Percentiles rank a stretch among this genome's conserved stretches.
phyloP scores from a whole-genome alignment of 2,888 invertebrate species.

The Phasia obesa region DNA sequence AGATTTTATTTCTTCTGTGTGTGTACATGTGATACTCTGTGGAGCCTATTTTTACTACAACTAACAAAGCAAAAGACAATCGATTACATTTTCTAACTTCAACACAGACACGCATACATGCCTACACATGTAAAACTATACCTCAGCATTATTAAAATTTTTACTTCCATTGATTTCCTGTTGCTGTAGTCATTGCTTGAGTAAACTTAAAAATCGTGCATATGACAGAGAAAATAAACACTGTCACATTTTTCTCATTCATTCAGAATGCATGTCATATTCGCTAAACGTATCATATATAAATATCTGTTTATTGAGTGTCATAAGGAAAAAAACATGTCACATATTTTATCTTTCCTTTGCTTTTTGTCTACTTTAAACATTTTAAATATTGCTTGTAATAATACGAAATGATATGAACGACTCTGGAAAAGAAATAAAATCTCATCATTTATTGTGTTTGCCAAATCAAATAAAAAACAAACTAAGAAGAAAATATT shows the following conservation, averaged over 20 bases:
- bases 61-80: not conserved
- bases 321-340: constrained; percentile 29
- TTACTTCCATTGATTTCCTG: not conserved
- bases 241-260: not conserved
- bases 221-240: constrained; percentile 39
- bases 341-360: constrained; percentile 6
- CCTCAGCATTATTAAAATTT: not conserved
- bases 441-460: constrained; percentile 45
- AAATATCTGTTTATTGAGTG: constrained; percentile 28
- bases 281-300: constrained; percentile 10
- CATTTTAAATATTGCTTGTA: constrained; percentile 16
- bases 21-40: no score
- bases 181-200: not conserved
- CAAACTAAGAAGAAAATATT: not conserved
- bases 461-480: constrained; percentile 4
- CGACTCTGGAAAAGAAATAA: constrained; percentile 33
- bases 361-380: not conserved
- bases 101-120: not conserved
- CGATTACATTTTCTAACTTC: constrained; percentile 16
- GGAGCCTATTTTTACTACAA: not conserved
- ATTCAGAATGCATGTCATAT: not conserved
- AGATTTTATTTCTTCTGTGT: no score
- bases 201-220: not conserved
- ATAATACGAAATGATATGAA: constrained; percentile 49
- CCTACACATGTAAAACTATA: not conserved